Conservation (phyloP, 2,113 vertebrate species). For the Tamias sibiricus region DNA sequence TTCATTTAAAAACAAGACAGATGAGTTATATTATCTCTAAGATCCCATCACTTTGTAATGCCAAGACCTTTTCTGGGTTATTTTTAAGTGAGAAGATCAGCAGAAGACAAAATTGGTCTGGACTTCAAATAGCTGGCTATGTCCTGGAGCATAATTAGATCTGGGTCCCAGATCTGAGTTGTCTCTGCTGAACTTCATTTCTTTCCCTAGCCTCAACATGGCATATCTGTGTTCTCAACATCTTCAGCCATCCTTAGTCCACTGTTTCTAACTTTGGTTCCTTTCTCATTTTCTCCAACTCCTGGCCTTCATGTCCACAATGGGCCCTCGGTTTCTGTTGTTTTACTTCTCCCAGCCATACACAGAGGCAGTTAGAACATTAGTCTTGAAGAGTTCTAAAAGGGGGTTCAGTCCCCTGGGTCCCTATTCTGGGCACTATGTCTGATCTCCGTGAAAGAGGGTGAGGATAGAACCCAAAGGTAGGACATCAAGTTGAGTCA, state of each 20-base stretch:
- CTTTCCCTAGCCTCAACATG: neutral
- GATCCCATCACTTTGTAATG: neutral
- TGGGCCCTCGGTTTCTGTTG: neutral
- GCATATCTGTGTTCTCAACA: neutral
- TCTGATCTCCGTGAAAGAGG: neutral
- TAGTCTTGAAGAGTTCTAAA: neutral
- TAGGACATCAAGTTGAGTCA: neutral
- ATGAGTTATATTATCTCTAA: neutral
- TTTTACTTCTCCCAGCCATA: neutral
- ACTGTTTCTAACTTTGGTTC: neutral
- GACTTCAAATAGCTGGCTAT: neutral
- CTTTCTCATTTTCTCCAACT: neutral
- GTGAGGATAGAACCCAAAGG: neutral
- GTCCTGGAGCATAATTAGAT: neutral
- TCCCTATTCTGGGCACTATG: neutral
- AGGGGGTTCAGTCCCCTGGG: fast-evolving
- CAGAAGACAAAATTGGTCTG: neutral
- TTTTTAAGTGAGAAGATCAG: neutral
- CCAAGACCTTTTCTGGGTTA: neutral
- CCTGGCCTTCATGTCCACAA: neutral
- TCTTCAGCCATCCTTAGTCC: neutral
- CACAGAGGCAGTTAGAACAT: neutral
- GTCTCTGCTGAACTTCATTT: neutral
- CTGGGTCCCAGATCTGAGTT: neutral
- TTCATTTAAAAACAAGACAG: neutral